Evolutionary conservation across 2,888 invertebrate genomes (phyloP).

Genomic region (Ophioninae sp.): DNA sequence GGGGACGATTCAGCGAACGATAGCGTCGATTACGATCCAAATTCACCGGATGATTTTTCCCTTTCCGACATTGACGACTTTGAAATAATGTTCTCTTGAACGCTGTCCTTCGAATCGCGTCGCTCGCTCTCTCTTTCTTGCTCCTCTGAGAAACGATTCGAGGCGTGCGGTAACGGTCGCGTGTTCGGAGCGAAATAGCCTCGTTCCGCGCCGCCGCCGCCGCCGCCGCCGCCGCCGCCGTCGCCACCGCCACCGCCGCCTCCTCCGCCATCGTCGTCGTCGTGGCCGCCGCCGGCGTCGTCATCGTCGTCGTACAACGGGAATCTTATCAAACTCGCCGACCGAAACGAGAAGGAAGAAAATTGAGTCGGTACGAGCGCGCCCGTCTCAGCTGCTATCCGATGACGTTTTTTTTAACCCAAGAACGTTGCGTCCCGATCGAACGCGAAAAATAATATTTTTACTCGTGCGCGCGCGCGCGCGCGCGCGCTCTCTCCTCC

Average conservation of each 20-base stretch:
- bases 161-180: not conserved
- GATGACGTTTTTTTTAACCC: not conserved
- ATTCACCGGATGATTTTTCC: conserved; percentile 71
- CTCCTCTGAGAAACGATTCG: not conserved
- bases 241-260: no score
- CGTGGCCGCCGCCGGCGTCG: not conserved
- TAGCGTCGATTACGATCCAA: conserved; percentile 72
- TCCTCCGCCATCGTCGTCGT: no score
- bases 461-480: conserved; percentile 10
- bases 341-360: not conserved
- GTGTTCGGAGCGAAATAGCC: not conserved
- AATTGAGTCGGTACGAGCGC: not conserved
- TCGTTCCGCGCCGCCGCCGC: not conserved
- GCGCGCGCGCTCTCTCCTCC: not conserved
- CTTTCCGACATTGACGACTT: conserved; percentile 75
- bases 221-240: not conserved
- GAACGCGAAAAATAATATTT: not conserved
- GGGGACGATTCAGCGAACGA: conserved; percentile 75
- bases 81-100: conserved; percentile 74
- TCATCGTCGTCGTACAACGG: not conserved
- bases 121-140: conserved; percentile 8
- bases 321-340: not conserved
- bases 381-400: not conserved
- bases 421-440: not conserved
- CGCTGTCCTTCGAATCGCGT: conserved; percentile 36